Conservation (phyloP, 2,113 vertebrate genomes). For the Spermophilus dauricus region DNA sequence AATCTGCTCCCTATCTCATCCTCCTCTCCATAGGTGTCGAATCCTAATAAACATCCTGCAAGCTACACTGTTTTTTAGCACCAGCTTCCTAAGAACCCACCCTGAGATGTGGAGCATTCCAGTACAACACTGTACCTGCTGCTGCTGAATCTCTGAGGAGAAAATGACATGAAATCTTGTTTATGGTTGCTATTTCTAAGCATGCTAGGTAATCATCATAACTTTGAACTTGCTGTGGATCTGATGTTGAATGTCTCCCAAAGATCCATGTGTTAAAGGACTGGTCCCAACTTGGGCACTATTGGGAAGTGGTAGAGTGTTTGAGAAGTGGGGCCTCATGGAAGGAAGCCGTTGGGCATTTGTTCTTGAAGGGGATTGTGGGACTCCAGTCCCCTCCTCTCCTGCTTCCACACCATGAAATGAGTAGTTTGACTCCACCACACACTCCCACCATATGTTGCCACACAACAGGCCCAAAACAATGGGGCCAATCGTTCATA, state of each 20-base stretch:
- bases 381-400: neutral
- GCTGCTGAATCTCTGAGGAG: neutral
- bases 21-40: neutral
- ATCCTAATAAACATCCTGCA: constrained; percentile 3
- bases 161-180: neutral
- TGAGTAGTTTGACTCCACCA: neutral
- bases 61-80: neutral
- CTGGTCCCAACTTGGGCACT: no score
- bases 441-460: neutral
- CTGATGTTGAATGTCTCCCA: neutral
- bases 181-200: neutral
- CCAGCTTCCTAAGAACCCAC: neutral
- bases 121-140: neutral
- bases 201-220: neutral
- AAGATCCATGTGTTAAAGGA: neutral
- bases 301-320: neutral
- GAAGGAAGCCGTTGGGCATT: neutral
- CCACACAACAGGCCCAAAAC: neutral
- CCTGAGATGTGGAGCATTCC: neutral
- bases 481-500: neutral
- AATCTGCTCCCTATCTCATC: neutral
- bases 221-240: neutral
- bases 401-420: neutral
- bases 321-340: neutral
- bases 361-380: neutral